Percentiles rank a stretch among this genome's conserved stretches.
These are phyloP conservation scores for Biston stratarius DNA, from an alignment of 2,888 invertebrate species.

Conservation along the genomic window DNA sequence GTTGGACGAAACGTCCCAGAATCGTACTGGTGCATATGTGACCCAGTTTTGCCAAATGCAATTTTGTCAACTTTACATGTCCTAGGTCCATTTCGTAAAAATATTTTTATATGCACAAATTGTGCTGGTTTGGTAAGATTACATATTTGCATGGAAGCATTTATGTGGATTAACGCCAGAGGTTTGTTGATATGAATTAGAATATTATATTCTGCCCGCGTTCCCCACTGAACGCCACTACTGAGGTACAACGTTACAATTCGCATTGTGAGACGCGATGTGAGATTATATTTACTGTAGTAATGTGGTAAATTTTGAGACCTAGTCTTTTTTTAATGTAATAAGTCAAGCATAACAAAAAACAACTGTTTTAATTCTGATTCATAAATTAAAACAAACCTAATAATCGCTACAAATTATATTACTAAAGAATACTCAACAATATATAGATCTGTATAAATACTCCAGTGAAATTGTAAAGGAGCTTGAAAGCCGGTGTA, in stretches of 20 bases:
- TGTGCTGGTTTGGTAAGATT: slow-evolving; percentile 5
- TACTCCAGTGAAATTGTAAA: slow-evolving; percentile 23
- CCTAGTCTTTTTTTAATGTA: no score
- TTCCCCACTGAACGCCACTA: no score
- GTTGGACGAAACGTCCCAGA: not conserved
- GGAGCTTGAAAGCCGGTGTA: slow-evolving; percentile 24
- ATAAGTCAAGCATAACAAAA: no score
- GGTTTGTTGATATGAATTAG: not conserved
- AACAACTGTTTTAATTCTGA: no score
- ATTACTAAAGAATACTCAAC: no score
- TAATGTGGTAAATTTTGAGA: no score
- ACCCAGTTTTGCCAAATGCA: slow-evolving; percentile 5
- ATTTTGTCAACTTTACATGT: slow-evolving; percentile 17
- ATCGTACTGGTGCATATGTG: not conserved
- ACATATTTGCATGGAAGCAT: not conserved
- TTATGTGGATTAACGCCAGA: not conserved
- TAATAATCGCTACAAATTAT: no score
- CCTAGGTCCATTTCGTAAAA: slow-evolving; percentile 3
- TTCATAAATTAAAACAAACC: no score
- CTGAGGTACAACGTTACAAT: no score
- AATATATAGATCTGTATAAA: not conserved
- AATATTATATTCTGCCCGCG: no score
- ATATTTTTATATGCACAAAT: not conserved
- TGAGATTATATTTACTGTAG: no score
- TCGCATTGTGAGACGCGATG: no score